These are phyloP conservation scores for Calameuta filiformis DNA, from an alignment of 2,888 invertebrate species.

Conservation along the genomic window DNA sequence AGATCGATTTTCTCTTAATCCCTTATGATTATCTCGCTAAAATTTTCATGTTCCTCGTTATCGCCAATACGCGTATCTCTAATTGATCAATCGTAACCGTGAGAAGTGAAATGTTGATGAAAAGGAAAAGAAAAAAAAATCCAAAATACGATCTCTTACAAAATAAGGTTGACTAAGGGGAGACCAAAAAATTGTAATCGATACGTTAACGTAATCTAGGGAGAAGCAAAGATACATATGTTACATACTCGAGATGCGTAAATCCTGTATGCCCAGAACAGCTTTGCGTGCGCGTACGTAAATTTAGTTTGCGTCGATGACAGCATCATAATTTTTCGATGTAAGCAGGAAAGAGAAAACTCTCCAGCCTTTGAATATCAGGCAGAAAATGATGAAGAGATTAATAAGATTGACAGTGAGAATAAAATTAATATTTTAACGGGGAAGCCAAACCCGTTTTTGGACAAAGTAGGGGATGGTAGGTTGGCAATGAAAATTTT, in stretches of 20 bases:
- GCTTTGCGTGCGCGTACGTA: background rate
- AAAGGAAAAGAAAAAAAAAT: background rate
- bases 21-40: background rate
- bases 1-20: background rate
- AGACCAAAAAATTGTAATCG: constrained; percentile 2
- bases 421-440: background rate
- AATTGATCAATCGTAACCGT: background rate
- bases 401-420: background rate
- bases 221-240: background rate
- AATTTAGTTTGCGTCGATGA: background rate
- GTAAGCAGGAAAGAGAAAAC: background rate
- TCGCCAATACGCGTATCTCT: background rate
- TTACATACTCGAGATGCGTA: background rate
- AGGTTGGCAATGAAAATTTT: background rate
- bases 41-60: background rate
- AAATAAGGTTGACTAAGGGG: constrained; percentile 26
- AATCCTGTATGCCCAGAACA: background rate
- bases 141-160: background rate
- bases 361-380: background rate
- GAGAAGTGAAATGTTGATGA: background rate
- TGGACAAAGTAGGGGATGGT: background rate
- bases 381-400: background rate
- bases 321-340: background rate
- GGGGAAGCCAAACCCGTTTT: background rate
- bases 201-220: background rate